Conservation (phyloP, 2,888 invertebrate species). For the Gastrophysa polygoni region DNA sequence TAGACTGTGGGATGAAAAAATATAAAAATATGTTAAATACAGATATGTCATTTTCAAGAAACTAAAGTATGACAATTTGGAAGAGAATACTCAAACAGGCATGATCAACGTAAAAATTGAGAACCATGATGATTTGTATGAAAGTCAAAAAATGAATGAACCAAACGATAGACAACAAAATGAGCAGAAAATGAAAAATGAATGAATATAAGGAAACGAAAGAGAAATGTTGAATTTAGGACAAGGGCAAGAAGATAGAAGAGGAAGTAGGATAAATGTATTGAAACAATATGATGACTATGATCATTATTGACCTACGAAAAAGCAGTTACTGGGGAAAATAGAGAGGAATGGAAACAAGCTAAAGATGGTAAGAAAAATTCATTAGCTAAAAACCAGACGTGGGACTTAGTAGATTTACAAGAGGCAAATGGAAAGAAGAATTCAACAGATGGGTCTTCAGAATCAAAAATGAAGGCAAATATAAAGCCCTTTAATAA, state of each 20-base stretch:
- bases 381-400: conserved; percentile 31
- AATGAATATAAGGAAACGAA: not conserved
- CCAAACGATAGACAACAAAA: not conserved
- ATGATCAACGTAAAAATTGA: not conserved
- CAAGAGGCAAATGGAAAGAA: conserved; percentile 24
- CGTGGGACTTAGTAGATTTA: conserved; percentile 34
- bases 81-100: not conserved
- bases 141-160: conserved; percentile 8
- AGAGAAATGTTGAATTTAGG: not conserved
- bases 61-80: conserved; percentile 10
- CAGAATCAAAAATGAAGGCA: conserved; percentile 23
- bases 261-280: conserved; percentile 12
- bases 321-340: conserved; percentile 21
- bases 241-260: conserved; percentile 9
- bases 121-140: conserved; percentile 3
- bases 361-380: conserved; percentile 27
- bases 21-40: too few species aligned
- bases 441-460: conserved; percentile 30
- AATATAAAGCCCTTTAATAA: conserved; percentile 31
- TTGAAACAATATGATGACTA: conserved; percentile 3
- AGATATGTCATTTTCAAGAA: too few species aligned
- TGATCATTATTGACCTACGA: conserved; percentile 15
- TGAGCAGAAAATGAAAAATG: too few species aligned
- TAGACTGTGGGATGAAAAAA: conserved; percentile 22
- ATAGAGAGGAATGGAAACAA: conserved; percentile 21